Conservation (phyloP, 2,797 vertebrate species). For the Poecilia wingei region DNA sequence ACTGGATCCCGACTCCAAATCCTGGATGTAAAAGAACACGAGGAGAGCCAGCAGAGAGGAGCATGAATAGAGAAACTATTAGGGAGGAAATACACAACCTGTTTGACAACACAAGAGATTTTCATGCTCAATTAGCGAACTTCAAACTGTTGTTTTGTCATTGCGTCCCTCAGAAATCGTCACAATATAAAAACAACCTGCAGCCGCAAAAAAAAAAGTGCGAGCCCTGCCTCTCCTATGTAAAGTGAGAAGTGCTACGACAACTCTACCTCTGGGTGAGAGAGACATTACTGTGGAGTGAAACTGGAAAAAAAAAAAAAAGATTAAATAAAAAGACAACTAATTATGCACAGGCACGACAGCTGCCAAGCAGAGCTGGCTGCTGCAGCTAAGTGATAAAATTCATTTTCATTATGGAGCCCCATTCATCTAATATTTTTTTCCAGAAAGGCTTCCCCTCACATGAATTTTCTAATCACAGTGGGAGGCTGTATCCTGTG, state of each 20-base stretch:
- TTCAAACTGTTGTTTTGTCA: conserved; percentile 54
- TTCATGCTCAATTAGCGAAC: conserved; percentile 68
- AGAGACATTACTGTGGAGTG: conserved; percentile 24
- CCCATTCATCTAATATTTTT: neutral
- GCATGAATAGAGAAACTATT: conserved; percentile 53
- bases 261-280: conserved; percentile 12
- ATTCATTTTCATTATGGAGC: conserved; percentile 38
- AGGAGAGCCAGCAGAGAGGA: conserved; percentile 40
- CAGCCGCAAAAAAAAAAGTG: neutral
- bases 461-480: neutral
- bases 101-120: conserved; percentile 61
- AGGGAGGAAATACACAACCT: conserved; percentile 60
- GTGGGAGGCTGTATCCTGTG: neutral
- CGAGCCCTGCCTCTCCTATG: conserved; percentile 22
- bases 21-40: conserved; percentile 32
- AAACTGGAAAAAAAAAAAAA: conserved; percentile 16
- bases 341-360: conserved; percentile 41
- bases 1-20: conserved; percentile 63
- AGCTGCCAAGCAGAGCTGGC: conserved; percentile 22
- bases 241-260: conserved; percentile 29
- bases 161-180: conserved; percentile 37
- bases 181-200: conserved; percentile 19
- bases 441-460: neutral
- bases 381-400: conserved; percentile 42
- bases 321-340: conserved; percentile 11